Base-by-base conservation (phyloP, 2,888 invertebrate genomes). In the Drosophila nr. perissopoda region DNA sequence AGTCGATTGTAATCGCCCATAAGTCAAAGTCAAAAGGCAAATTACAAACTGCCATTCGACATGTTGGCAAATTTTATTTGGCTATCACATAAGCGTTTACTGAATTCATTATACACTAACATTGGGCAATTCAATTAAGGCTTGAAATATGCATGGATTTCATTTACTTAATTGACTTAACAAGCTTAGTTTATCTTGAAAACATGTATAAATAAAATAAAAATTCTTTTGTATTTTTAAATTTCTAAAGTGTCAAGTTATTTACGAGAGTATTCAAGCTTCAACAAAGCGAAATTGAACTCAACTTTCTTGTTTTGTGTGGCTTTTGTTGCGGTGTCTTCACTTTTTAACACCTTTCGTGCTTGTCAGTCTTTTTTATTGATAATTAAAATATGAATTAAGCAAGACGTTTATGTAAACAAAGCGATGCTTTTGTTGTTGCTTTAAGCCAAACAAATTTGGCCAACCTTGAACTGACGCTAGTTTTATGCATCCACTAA, bases 341-440 rank as follows among this genome's bases (percentile, higher is more conserved):
- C 73, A 69, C n/a, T 60, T 66, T 76, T 79, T 78, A 76, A 67
- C 80, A 82, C 77, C 77, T 82, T 79, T 63, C 40, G 66, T 59
- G 66, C 13, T 25, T 57, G 42, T 46, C 46, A 40, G 36, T 34
- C 27, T 54, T 67, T 73, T 72, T 56, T 70, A 70, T 79, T 76
- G 65, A 64, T 76, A 81, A 76, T 81, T 81, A 76, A 81, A 81
- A 74, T 69, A 60, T 67, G 72, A 82, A 81, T 81, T 76, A 76
- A 79, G 76, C 76, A 74, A 76, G 69, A 58, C 70, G 56, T 59
- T 70, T 71, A 67, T 69, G 79, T 74, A 79, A 77, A 82, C 81
- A 87, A 78, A 75, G 69, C 64, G 33, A 31, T 36, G 54, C 40
- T 70, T 74, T 79, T 82, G 74, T 74, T 71, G 67, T 70, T 61